phyloP scores from a whole-genome alignment of 1,140 invertebrate species.

The Drosophila mauritiana region DNA sequence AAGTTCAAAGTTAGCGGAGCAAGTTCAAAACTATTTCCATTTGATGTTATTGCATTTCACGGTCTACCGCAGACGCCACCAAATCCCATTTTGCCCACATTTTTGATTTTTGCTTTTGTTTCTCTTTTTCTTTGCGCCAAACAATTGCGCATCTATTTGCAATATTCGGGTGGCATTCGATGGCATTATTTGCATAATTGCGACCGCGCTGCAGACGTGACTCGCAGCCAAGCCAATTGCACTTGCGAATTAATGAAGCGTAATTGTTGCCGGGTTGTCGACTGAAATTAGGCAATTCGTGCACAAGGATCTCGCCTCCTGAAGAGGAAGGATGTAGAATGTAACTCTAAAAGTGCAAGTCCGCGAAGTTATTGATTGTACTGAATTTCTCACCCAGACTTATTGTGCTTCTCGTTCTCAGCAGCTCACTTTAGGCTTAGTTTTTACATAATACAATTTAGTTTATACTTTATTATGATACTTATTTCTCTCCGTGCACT shows the following conservation, averaged over 20 bases:
- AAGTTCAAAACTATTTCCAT: conserved; percentile 73
- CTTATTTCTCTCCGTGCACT: conserved; percentile 1
- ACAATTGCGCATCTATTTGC: conserved; percentile 62
- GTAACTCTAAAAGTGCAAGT: background rate
- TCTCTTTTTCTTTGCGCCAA: conserved; percentile 33
- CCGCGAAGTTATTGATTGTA: too few relatives aligned
- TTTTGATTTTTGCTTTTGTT: conserved; percentile 14
- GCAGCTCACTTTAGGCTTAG: background rate
- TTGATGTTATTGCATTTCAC: conserved; percentile 76
- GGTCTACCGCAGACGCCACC: conserved; percentile 47
- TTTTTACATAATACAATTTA: background rate
- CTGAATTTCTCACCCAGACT: too few relatives aligned
- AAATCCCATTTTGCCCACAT: conserved; percentile 12
- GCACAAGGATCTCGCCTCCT: conserved; percentile 15
- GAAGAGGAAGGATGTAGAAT: background rate
- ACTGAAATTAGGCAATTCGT: conserved; percentile 61
- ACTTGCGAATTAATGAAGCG: conserved; percentile 79
- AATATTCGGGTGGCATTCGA: conserved; percentile 55
- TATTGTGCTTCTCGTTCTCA: background rate
- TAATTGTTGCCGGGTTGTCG: conserved; percentile 62
- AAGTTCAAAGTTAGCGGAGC: conserved; percentile 47
- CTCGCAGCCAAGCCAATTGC: conserved; percentile 56
- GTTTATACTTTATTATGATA: background rate
- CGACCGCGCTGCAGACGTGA: conserved; percentile 31
- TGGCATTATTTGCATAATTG: conserved; percentile 79